Base-by-base conservation (phyloP, 1,140 invertebrate species). In the Drosophila bipectinata region DNA sequence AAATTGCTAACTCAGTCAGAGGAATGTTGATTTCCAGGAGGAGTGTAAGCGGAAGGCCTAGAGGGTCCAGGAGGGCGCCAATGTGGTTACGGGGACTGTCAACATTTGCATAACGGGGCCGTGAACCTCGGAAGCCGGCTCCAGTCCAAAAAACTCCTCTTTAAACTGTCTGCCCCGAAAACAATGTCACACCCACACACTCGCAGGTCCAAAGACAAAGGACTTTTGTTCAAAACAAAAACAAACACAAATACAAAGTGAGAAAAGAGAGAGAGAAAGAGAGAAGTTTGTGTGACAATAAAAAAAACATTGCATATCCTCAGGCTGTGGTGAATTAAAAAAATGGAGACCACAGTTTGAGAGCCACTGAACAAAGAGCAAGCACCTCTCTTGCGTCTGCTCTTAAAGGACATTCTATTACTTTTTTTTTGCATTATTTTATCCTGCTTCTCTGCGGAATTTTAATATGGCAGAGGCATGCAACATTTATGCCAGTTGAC, bases 401-500 rank as follows among this genome's bases (percentile, higher is more conserved):
- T 71, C 82, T 53, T 12, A 47, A 61, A 58, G 15, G 34, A n/a
- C n/a, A 7, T 15, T 44, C 5, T 26, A 0, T 24, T 37, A 55
- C 7, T 41, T 55, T 34, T 39, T 24, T 24, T 24, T 49, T 48
- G 10, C 28, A 7, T 55, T 60, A 32, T 41, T 41, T 41, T 41
- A 18, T 34, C 7, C 26, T 37, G 21, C 71, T 59, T 28, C 75
- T 83, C 60, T 58, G 49, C 18, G 66, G 78, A 74, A 76, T 82
- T 78, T 88, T 77, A 88, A 88, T 88, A 71, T 78, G 71, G 57
- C 77, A 48, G 44, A 52, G 66, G 66, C 63, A 69, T 69, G 58
- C 62, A 78, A 85, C 78, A 76, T 87, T 87, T 82, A 72, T 88
- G 83, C 79, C 72, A 88, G 79, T 89, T 88, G 83, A 89, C 83